Percentiles rank a stretch among this genome's conserved stretches.
These are phyloP conservation scores for Salarias fasciatus DNA, from an alignment of 2,797 vertebrate species.

Conservation along the genomic window DNA sequence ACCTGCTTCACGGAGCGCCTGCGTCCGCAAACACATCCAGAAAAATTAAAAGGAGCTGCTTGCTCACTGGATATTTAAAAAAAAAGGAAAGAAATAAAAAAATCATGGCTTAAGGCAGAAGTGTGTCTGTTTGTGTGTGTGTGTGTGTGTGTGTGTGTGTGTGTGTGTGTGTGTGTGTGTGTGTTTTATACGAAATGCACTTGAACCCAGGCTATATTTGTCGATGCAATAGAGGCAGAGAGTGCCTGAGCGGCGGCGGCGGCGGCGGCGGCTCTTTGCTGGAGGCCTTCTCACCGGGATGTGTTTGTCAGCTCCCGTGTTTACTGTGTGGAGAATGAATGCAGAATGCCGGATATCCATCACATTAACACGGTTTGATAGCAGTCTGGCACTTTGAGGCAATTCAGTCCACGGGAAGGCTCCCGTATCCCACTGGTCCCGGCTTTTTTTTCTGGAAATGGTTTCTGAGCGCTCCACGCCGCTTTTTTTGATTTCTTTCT, in stretches of 20 bases:
- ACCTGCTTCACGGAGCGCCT: too few species aligned
- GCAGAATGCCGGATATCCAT: slow-evolving; percentile 57
- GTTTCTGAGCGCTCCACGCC: slow-evolving; percentile 15
- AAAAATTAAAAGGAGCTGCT: slow-evolving; percentile 2
- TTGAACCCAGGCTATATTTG: slow-evolving; percentile 49
- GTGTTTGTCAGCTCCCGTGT: slow-evolving; percentile 57
- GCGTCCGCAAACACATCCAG: not conserved
- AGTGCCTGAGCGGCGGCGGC: slow-evolving; percentile 20
- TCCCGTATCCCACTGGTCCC: slow-evolving; percentile 44
- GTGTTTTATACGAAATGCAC: slow-evolving; percentile 38
- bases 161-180: slow-evolving; percentile 15
- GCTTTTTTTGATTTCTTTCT: slow-evolving; percentile 31
- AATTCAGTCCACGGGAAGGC: slow-evolving; percentile 52
- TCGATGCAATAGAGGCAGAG: slow-evolving; percentile 30
- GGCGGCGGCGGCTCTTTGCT: too few species aligned
- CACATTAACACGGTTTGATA: slow-evolving; percentile 64
- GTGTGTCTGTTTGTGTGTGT: slow-evolving; percentile 11
- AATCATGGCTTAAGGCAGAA: slow-evolving; percentile 16
- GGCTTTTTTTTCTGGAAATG: slow-evolving; percentile 31
- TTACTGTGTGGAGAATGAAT: slow-evolving; percentile 51
- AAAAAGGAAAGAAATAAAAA: too few species aligned
- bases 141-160: slow-evolving; percentile 7
- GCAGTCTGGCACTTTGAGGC: slow-evolving; percentile 62
- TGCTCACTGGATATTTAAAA: slow-evolving; percentile 9
- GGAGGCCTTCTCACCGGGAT: slow-evolving; percentile 48